These are phyloP conservation scores for Myripristis jacobus DNA, from an alignment of 2,797 vertebrate genomes.

Conservation along the genomic window DNA sequence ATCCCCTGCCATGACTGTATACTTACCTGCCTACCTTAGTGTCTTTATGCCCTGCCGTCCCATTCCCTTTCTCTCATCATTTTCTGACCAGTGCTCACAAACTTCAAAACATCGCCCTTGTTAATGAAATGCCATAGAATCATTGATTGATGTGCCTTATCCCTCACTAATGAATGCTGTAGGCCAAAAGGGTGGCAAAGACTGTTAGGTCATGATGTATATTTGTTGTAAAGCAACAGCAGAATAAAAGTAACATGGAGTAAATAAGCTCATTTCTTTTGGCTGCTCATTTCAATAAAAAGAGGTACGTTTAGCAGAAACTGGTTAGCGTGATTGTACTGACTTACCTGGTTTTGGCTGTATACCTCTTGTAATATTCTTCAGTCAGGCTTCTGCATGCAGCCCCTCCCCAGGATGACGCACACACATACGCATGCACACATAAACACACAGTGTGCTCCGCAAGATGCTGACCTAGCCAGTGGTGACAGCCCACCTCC, in stretches of 20 bases:
- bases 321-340: conserved; percentile 4
- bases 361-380: conserved; percentile 10
- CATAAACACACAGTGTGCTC: conserved; percentile 24
- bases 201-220: not conserved
- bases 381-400: conserved; percentile 17
- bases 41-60: conserved; percentile 1
- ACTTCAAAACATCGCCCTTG: conserved; percentile 1
- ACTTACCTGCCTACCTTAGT: not conserved
- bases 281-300: not conserved
- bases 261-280: not conserved
- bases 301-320: not conserved
- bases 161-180: not conserved
- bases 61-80: not conserved
- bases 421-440: conserved; percentile 35
- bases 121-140: conserved; percentile 1
- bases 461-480: conserved; percentile 71
- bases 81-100: conserved; percentile 8
- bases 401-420: conserved; percentile 46
- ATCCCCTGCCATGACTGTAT: not conserved
- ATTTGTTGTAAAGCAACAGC: not conserved
- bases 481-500: conserved; percentile 69
- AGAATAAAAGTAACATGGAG: not conserved
- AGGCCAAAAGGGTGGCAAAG: not conserved
- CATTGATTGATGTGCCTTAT: not conserved
- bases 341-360: conserved; percentile 4